phyloP scores from a whole-genome alignment of 2,797 vertebrate genomes.

The Sebastes minor region DNA sequence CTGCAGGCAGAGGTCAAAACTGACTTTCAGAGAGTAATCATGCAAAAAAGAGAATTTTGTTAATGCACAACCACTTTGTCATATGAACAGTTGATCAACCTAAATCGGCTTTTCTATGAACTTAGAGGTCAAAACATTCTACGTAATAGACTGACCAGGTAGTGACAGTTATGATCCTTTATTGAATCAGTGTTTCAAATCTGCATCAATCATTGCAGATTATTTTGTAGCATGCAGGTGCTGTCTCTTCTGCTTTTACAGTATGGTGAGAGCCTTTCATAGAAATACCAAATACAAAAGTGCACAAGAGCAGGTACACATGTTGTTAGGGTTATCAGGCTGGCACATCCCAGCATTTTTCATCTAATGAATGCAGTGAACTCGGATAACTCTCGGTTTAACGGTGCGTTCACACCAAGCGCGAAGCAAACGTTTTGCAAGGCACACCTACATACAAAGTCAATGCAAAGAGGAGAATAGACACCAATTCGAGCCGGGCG shows the following conservation, averaged over 20 bases:
- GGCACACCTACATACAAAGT: too few relatives aligned
- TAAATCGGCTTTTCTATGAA: neutral
- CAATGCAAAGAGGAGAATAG: too few relatives aligned
- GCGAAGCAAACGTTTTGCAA: too few relatives aligned
- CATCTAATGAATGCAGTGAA: neutral
- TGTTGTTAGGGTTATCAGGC: neutral
- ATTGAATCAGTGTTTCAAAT: neutral
- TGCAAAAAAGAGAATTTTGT: neutral
- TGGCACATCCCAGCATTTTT: neutral
- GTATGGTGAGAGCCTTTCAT: neutral
- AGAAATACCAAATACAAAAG: neutral
- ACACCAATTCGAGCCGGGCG: too few relatives aligned
- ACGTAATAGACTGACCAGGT: neutral
- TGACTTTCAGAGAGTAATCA: conserved; percentile 1
- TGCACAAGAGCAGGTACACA: neutral
- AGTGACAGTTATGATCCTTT: neutral
- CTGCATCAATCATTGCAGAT: neutral
- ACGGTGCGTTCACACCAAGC: too few relatives aligned
- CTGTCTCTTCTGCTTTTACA: neutral
- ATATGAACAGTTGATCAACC: neutral
- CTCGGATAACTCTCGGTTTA: neutral
- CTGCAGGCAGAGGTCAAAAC: conserved; percentile 74
- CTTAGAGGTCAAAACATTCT: neutral
- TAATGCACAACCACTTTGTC: neutral
- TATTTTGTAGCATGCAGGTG: neutral